A percentile compares a stretch with the other conserved stretches of the same genome.
Evolutionary conservation across 2,797 vertebrate genomes (phyloP).

Genomic region (Micromesistius poutassou): DNA sequence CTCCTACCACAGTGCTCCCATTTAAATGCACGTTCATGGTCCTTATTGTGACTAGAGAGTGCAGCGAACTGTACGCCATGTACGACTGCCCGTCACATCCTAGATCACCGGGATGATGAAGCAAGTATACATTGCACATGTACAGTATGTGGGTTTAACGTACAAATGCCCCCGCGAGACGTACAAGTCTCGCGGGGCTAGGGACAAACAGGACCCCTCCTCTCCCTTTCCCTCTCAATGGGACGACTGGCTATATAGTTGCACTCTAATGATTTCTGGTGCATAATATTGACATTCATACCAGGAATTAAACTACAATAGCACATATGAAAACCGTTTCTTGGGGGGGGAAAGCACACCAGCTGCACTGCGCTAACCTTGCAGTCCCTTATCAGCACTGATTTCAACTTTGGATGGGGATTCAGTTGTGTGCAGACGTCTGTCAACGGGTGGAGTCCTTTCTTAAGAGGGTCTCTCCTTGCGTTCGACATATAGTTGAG

Average conservation of each 20-base stretch:
- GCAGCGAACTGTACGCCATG: not conserved
- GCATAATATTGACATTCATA: not conserved
- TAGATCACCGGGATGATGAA: not conserved
- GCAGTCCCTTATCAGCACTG: not conserved
- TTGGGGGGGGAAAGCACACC: not conserved
- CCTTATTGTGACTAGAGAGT: not conserved
- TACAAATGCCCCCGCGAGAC: too few relatives aligned
- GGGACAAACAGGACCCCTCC: not conserved
- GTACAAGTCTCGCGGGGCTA: too few relatives aligned
- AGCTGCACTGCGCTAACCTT: not conserved
- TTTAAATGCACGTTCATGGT: not conserved
- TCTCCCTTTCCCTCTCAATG: not conserved
- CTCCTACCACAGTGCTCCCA: not conserved
- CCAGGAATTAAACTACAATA: not conserved
- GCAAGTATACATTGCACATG: not conserved
- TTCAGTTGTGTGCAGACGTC: not conserved
- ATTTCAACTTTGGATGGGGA: not conserved
- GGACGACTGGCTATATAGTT: not conserved
- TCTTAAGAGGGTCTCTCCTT: constrained; percentile 6
- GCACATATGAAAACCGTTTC: not conserved
- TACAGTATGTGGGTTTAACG: too few relatives aligned
- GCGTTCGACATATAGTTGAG: not conserved
- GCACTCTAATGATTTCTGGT: not conserved
- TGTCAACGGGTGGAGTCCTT: not conserved
- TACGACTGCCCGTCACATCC: not conserved